Conservation (phyloP, 1,140 invertebrate genomes). For the Drosophila tristis region DNA sequence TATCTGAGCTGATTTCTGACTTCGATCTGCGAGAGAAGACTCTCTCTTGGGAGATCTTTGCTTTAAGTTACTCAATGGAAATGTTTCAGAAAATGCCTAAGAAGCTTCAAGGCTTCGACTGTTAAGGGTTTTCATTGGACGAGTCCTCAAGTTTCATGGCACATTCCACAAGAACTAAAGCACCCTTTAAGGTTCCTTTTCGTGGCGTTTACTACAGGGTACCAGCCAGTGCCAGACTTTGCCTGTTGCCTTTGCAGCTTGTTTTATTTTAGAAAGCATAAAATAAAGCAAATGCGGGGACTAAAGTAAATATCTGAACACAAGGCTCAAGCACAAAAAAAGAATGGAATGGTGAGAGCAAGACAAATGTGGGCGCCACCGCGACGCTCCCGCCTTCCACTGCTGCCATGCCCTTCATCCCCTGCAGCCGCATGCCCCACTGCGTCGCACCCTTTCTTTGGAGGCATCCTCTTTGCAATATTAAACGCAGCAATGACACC, state of each 20-base stretch:
- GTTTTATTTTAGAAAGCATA: slow-evolving; percentile 53
- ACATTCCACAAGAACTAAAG: no score
- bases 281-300: slow-evolving; percentile 72
- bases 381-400: slow-evolving; percentile 18
- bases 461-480: slow-evolving; percentile 80
- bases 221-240: neutral
- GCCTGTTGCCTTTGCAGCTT: neutral
- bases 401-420: slow-evolving; percentile 9
- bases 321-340: no score
- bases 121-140: no score
- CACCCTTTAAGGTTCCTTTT: no score
- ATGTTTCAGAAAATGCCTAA: no score
- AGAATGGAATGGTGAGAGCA: slow-evolving; percentile 34
- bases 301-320: slow-evolving; percentile 61
- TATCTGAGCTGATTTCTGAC: no score
- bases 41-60: no score
- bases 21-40: no score
- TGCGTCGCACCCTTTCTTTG: no score
- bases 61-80: no score
- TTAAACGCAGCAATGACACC: slow-evolving; percentile 81
- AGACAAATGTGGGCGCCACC: slow-evolving; percentile 74
- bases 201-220: neutral
- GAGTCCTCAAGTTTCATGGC: no score
- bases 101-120: no score
- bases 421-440: slow-evolving; percentile 8